These are phyloP conservation scores for Atrichornis clamosus DNA, from an alignment of 2,113 vertebrate genomes.

Conservation along the genomic window DNA sequence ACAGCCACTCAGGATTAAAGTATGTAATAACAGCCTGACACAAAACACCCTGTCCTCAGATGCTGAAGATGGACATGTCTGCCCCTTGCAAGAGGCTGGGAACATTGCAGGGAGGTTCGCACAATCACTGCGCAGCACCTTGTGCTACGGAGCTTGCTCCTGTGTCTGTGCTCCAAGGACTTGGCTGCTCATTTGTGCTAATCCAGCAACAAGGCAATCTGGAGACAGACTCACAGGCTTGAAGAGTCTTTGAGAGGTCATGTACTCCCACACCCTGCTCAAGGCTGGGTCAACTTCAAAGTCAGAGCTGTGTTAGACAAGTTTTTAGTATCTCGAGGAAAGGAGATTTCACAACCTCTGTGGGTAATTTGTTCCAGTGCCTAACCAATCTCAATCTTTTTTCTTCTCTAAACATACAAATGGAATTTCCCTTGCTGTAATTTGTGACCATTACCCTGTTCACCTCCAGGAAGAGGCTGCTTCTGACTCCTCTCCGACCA, in stretches of 20 bases:
- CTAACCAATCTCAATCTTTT: not conserved
- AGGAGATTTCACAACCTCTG: slow-evolving; percentile 33
- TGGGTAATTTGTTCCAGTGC: slow-evolving; percentile 18
- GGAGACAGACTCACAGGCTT: not conserved
- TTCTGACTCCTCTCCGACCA: not conserved
- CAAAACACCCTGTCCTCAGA: not conserved
- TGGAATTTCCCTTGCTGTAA: slow-evolving; percentile 12
- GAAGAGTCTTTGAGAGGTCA: not conserved
- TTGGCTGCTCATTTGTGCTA: not conserved
- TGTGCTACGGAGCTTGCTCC: not conserved
- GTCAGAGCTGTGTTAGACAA: not conserved
- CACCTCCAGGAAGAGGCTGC: not conserved
- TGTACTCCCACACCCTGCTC: not conserved
- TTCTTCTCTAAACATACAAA: not conserved
- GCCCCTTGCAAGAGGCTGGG: not conserved
- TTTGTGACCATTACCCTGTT: not conserved
- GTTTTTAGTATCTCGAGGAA: not conserved
- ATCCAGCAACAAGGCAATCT: not conserved
- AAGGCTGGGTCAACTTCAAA: slow-evolving; percentile 24
- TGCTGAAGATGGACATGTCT: not conserved
- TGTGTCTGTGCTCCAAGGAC: not conserved
- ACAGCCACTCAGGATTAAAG: not conserved
- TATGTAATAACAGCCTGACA: not conserved
- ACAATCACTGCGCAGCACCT: not conserved
- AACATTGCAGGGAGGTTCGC: not conserved